phyloP scores from a whole-genome alignment of 2,113 vertebrate genomes.

The Glaucomys volans region DNA sequence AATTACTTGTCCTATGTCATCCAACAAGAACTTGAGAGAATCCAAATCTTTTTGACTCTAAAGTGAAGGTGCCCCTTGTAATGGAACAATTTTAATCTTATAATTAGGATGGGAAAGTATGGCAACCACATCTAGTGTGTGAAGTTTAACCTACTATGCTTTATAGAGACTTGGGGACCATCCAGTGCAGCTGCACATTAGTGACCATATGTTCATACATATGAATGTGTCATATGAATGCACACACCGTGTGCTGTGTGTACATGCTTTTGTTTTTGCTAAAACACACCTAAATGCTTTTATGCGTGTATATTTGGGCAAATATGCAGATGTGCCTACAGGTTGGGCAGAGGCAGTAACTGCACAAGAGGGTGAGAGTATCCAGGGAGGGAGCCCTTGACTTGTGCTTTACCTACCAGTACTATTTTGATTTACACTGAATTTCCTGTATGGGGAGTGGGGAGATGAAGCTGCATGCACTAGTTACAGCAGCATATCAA shows the following conservation, averaged over 20 bases:
- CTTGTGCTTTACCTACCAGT: background rate
- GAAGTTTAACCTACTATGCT: background rate
- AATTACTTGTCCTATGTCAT: background rate
- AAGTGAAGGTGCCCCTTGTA: background rate
- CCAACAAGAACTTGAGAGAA: background rate
- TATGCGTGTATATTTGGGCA: no score
- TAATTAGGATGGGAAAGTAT: background rate
- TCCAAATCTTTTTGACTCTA: background rate
- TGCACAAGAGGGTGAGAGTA: background rate
- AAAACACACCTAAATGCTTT: background rate
- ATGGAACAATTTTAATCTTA: background rate
- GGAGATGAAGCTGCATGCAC: background rate
- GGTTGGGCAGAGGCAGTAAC: background rate
- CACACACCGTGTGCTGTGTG: background rate
- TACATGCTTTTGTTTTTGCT: background rate
- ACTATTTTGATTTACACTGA: background rate
- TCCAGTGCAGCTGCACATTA: background rate
- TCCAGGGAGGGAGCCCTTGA: background rate
- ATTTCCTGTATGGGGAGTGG: background rate
- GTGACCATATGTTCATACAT: background rate
- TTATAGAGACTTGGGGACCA: background rate
- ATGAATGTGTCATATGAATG: background rate
- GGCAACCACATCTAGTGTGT: background rate
- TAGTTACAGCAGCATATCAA: background rate
- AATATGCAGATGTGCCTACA: background rate